Evolutionary conservation across 2,113 vertebrate genomes (phyloP).

Genomic region (Orycteropus afer): DNA sequence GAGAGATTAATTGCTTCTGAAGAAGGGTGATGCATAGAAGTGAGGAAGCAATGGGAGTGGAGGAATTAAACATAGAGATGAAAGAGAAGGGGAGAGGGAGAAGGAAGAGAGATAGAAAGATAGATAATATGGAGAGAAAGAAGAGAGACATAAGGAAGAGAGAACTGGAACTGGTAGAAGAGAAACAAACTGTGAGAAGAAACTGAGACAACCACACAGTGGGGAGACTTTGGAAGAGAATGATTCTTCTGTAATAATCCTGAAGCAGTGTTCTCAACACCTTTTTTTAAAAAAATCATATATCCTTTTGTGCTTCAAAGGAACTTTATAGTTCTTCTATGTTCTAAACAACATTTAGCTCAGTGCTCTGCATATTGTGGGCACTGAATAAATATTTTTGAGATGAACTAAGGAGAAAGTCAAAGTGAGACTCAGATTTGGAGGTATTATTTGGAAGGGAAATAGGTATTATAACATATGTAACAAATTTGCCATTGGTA

Average conservation of each 20-base stretch:
- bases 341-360: conserved; percentile 16
- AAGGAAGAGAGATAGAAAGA: neutral
- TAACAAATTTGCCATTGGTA: neutral
- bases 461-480: neutral
- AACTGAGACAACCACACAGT: neutral
- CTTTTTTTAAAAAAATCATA: neutral
- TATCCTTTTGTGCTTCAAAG: conserved; percentile 26
- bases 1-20: neutral
- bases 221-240: neutral
- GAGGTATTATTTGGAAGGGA: conserved; percentile 35
- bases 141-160: neutral
- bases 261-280: neutral
- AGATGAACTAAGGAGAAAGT: conserved; percentile 7
- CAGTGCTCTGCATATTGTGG: neutral
- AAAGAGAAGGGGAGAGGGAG: neutral
- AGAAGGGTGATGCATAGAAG: neutral
- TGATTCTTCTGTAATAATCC: neutral
- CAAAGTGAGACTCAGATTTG: conserved; percentile 15
- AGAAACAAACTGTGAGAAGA: neutral
- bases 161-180: neutral
- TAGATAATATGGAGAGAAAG: neutral
- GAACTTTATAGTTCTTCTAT: neutral
- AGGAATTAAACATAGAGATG: conserved; percentile 19
- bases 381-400: conserved; percentile 6
- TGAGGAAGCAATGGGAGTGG: conserved; percentile 1